phyloP scores from a whole-genome alignment of 2,888 invertebrate genomes.

The Danaus chrysippus region DNA sequence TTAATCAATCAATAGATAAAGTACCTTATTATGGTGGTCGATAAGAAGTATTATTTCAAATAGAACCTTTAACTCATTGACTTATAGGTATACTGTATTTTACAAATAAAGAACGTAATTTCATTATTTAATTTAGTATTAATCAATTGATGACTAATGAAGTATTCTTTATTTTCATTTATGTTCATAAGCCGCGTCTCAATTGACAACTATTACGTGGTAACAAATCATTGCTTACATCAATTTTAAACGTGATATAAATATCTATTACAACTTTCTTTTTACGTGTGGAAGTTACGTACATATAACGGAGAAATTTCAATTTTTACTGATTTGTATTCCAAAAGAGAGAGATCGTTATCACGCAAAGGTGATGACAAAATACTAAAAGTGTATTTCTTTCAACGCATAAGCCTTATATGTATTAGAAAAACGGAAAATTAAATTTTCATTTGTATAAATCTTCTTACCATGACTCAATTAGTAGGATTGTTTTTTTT shows the following conservation, averaged over 20 bases:
- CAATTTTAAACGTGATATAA: conserved; percentile 33
- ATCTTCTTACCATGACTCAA: no score
- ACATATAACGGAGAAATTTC: conserved; percentile 67
- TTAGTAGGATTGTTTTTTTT: no score
- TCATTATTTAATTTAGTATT: no score
- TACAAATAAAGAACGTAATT: no score
- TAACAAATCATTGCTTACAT: conserved; percentile 26
- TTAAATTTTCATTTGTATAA: no score
- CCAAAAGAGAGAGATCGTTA: conserved; percentile 50
- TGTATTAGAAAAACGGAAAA: no score
- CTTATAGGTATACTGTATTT: no score
- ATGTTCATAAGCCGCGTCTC: background rate
- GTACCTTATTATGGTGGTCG: no score
- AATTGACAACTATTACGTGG: conserved; percentile 20
- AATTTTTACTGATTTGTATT: conserved; percentile 63
- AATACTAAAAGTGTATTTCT: conserved; percentile 47
- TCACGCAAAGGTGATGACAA: conserved; percentile 54
- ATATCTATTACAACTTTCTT: conserved; percentile 57
- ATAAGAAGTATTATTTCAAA: no score
- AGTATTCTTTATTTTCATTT: background rate
- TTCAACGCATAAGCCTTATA: conserved; percentile 44
- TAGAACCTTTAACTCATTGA: no score
- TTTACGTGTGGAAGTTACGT: conserved; percentile 50
- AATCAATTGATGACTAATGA: no score
- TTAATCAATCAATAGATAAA: no score